These are phyloP conservation scores for Tonatia bakeri DNA, from an alignment of 2,113 vertebrate genomes.

Conservation along the genomic window DNA sequence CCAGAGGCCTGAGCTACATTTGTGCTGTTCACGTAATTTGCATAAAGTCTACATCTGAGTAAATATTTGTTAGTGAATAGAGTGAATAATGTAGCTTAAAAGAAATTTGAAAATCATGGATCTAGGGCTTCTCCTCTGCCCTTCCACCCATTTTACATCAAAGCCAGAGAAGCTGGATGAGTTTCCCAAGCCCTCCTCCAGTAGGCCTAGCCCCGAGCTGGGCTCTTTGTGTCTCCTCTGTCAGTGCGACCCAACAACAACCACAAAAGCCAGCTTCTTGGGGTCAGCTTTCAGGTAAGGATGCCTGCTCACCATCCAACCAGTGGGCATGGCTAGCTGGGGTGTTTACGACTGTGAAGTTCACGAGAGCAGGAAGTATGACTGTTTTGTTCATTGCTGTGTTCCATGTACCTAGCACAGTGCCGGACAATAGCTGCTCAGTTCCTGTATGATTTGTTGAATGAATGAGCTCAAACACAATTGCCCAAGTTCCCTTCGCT, in stretches of 20 bases:
- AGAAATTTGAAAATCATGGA: background rate
- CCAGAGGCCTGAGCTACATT: background rate
- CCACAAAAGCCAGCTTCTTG: background rate
- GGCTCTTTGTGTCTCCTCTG: background rate
- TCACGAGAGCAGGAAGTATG: too few species aligned
- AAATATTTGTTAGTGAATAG: slow-evolving; percentile 15
- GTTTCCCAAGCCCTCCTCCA: background rate
- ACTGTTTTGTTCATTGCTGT: background rate
- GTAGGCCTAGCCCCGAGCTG: background rate
- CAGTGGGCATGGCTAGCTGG: background rate
- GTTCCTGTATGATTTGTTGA: background rate
- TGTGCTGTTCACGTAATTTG: background rate
- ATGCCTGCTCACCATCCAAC: background rate
- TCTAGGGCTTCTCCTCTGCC: background rate
- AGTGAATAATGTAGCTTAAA: background rate
- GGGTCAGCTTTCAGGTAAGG: background rate
- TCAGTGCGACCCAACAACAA: background rate
- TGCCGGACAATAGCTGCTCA: background rate
- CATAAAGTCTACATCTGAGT: background rate
- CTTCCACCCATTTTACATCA: background rate
- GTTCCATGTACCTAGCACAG: background rate
- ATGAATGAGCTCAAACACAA: background rate
- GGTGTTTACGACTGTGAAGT: background rate
- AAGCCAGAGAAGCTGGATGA: background rate
- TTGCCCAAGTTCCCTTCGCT: background rate